phyloP scores from a whole-genome alignment of 2,888 invertebrate species.

The Cerastis rubricosa region DNA sequence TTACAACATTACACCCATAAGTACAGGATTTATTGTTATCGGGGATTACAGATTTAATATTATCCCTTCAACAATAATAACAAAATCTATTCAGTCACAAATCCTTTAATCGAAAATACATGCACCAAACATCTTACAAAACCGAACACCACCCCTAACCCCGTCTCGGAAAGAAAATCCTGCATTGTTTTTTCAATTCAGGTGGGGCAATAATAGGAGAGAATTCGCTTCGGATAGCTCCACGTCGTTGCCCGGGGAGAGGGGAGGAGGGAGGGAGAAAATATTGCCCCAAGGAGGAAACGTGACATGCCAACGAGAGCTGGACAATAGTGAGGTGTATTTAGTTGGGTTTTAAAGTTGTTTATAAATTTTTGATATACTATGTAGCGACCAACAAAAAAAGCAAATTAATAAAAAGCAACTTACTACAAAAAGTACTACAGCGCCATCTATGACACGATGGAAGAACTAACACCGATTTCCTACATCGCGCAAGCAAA shows the following conservation, averaged over 20 bases:
- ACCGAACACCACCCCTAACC: neutral
- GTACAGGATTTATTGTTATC: too few species aligned
- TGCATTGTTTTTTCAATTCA: slow-evolving; percentile 74
- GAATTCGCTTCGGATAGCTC: slow-evolving; percentile 68
- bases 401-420: too few species aligned
- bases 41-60: too few species aligned
- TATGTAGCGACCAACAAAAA: too few species aligned
- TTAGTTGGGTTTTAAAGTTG: neutral
- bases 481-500: too few species aligned
- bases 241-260: slow-evolving; percentile 53
- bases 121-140: neutral
- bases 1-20: too few species aligned
- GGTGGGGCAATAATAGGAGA: slow-evolving; percentile 74
- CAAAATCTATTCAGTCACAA: neutral
- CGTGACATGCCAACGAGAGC: slow-evolving; percentile 72
- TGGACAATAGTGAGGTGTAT: slow-evolving; percentile 68
- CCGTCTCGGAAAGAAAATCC: slow-evolving; percentile 38
- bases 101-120: neutral
- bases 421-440: too few species aligned
- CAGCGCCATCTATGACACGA: too few species aligned
- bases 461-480: too few species aligned
- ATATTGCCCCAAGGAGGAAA: slow-evolving; percentile 63
- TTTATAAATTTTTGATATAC: neutral
- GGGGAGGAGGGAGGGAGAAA: slow-evolving; percentile 13
- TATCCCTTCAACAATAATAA: too few species aligned